A percentile compares a stretch with the other conserved stretches of the same genome.
Evolutionary conservation across 2,888 invertebrate genomes (phyloP).

Genomic region (Parelbella ahira): DNA sequence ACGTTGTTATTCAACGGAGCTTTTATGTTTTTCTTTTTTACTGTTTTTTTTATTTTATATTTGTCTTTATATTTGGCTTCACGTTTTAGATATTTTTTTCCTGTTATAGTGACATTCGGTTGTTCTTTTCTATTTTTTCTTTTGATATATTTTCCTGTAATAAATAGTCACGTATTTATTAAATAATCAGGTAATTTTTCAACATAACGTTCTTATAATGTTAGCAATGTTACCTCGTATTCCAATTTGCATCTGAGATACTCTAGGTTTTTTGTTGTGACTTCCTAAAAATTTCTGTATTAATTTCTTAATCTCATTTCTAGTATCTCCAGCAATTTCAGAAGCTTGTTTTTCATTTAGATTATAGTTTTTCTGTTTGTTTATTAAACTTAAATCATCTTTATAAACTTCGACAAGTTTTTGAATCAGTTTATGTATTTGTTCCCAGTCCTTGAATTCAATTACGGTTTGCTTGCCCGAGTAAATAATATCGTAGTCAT

Average conservation of each 20-base stretch:
- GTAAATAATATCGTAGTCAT: slow-evolving; percentile 74
- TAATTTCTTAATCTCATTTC: slow-evolving; percentile 62
- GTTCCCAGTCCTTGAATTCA: slow-evolving; percentile 79
- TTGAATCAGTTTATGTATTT: slow-evolving; percentile 49
- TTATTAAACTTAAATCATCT: slow-evolving; percentile 44
- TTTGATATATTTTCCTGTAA: slow-evolving; percentile 53
- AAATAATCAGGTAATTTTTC: too few species aligned
- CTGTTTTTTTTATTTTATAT: too few species aligned
- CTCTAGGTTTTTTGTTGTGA: slow-evolving; percentile 45
- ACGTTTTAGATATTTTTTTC: too few species aligned
- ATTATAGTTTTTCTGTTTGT: slow-evolving; percentile 30
- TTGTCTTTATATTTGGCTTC: too few species aligned
- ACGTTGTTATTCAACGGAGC: too few species aligned
- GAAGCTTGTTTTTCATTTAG: slow-evolving; percentile 28
- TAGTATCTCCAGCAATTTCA: slow-evolving; percentile 34
- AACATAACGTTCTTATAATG: background rate
- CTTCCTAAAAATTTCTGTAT: slow-evolving; percentile 61
- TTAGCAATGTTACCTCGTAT: slow-evolving; percentile 53
- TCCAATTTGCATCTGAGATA: slow-evolving; percentile 59
- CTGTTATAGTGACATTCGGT: background rate
- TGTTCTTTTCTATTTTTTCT: slow-evolving; percentile 38
- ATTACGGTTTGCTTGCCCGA: slow-evolving; percentile 68
- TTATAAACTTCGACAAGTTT: slow-evolving; percentile 55
- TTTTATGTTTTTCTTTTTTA: too few species aligned
- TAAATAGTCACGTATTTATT: background rate